A percentile compares a stretch with the other conserved stretches of the same genome.
Conservation (phyloP, 2,797 vertebrate genomes). For the Urocyon cinereoargenteus region DNA sequence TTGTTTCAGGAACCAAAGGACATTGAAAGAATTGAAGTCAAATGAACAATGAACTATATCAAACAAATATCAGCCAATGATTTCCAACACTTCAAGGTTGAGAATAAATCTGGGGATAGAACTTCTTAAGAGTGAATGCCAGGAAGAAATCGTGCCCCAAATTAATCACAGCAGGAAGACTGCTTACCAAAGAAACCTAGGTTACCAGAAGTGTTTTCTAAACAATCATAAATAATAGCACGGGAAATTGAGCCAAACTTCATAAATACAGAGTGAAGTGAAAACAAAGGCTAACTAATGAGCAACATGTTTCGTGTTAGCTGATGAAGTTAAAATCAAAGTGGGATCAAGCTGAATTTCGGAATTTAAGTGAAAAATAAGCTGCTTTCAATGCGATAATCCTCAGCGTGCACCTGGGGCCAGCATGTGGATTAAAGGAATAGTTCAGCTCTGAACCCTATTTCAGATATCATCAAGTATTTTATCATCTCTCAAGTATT, state of each 20-base stretch:
- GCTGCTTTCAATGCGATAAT: not conserved
- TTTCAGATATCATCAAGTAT: not conserved
- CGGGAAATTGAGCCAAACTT: not conserved
- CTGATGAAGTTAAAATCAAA: not conserved
- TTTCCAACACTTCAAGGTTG: not conserved
- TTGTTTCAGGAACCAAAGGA: not conserved
- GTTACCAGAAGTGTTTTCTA: constrained; percentile 12
- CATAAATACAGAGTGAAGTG: not conserved
- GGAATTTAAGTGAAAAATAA: not conserved
- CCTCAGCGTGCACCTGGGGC: not conserved
- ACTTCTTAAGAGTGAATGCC: not conserved
- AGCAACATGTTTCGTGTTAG: not conserved
- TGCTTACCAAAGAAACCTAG: constrained; percentile 28
- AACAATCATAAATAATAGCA: not conserved
- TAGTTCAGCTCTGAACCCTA: not conserved
- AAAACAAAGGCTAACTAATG: constrained; percentile 27
- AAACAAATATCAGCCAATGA: not conserved
- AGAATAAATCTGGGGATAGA: not conserved
- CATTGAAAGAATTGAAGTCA: not conserved
- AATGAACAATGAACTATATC: not conserved
- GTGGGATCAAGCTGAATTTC: not conserved
- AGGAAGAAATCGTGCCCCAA: not conserved
- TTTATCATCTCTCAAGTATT: not conserved
- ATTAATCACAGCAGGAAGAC: not conserved
- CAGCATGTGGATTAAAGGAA: not conserved